These are phyloP conservation scores for Anthopleura sola DNA, from an alignment of 64 coral and sea anemone genomes.

Conservation along the genomic window DNA sequence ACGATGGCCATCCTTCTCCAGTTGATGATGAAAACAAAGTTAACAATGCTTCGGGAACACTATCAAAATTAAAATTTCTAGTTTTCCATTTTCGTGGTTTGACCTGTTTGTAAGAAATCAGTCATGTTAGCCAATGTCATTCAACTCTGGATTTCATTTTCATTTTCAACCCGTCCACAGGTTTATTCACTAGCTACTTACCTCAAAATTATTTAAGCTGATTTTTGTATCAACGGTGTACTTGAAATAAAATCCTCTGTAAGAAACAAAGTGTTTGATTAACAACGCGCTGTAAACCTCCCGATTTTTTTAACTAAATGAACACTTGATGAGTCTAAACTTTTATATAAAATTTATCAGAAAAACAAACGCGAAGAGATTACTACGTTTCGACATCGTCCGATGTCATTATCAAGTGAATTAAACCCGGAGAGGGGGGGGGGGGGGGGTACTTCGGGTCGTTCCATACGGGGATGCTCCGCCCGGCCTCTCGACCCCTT, in stretches of 20 bases:
- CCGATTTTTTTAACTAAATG: no score
- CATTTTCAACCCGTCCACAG: no score
- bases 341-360: no score
- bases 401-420: no score
- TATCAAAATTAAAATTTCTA: constrained; percentile 84
- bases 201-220: constrained; percentile 67
- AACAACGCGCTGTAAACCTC: not conserved
- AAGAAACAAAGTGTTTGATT: not conserved
- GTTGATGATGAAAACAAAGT: constrained; percentile 93
- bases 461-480: no score
- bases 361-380: no score
- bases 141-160: not conserved
- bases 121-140: not conserved
- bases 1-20: constrained; percentile 99
- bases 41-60: constrained; percentile 71
- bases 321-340: no score
- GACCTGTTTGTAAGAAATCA: constrained; percentile 24
- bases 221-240: constrained; percentile 57
- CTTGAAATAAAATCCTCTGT: constrained; percentile 82
- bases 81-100: constrained; percentile 52
- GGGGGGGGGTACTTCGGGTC: no score
- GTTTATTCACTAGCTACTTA: not conserved
- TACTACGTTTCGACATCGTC: no score
- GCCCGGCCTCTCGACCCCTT: no score
- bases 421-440: no score